Conservation (phyloP, 1,140 invertebrate species). For the Drosophila bipectinata region DNA sequence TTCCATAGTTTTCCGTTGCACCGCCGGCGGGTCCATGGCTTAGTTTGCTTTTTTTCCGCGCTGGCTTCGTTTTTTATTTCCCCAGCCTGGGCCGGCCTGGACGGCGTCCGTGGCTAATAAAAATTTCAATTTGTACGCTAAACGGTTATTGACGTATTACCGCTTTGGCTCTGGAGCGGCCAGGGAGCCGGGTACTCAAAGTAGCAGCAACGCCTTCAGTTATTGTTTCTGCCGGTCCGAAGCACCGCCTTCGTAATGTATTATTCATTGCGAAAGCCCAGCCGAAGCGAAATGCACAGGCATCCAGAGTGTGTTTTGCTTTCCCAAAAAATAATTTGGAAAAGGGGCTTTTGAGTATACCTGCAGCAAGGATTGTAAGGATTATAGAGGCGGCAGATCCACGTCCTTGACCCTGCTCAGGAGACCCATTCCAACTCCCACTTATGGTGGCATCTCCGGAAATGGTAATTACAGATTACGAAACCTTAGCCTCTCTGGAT, state of each 20-base stretch:
- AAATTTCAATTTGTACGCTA: constrained; percentile 82
- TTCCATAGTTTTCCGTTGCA: constrained; percentile 45
- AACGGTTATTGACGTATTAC: constrained; percentile 82
- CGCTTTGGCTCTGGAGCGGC: constrained; percentile 46
- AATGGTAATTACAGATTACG: constrained; percentile 60
- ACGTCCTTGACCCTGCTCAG: constrained; percentile 31
- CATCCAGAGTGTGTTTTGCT: constrained; percentile 22
- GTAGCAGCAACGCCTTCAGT: constrained; percentile 80
- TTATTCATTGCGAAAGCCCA: constrained; percentile 66
- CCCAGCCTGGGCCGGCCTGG: not conserved
- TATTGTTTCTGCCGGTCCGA: constrained; percentile 75
- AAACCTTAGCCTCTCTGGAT: no score
- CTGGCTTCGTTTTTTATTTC: constrained; percentile 2
- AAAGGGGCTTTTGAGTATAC: not conserved
- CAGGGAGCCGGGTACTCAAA: constrained; percentile 21
- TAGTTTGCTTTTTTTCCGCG: constrained; percentile 64
- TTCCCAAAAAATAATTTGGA: constrained; percentile 27
- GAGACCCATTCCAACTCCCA: constrained; percentile 35
- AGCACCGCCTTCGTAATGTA: constrained; percentile 79
- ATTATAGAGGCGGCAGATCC: not conserved
- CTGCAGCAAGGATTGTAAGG: not conserved
- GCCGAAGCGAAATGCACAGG: constrained; percentile 25
- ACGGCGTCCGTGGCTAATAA: constrained; percentile 76
- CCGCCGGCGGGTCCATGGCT: constrained; percentile 69
- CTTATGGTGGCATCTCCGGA: constrained; percentile 52